Evolutionary conservation across 2,888 invertebrate species (phyloP), one percentile per base, ranked within the genome.

Genomic region (Tinea pellionella): DNA sequence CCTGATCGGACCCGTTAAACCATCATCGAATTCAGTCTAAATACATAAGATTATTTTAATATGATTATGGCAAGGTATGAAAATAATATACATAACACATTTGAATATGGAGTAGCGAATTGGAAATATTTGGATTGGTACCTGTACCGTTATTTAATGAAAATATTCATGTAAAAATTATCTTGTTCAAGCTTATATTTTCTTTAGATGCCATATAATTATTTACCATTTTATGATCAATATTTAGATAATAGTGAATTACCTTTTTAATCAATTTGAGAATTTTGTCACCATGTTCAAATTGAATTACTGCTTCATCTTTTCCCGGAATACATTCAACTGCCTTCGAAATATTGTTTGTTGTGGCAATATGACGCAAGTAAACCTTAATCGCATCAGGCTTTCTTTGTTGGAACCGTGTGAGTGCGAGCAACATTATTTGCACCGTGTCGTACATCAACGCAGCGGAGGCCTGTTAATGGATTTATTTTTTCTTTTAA

Each of bases 391-490:
- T 15, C 2, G 16, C n/a, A 66, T 96, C 95, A 1, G 93, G 93
- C 71, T 94, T 95, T 81, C 94, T 94, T 66, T 93, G 89, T 60
- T 95, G 77, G 66, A 96, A 89, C 71, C 94, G 93, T 71, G 93
- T 90, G 69, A 97, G 93, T n/a, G 96, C 94, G 72, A 96, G 96
- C 19, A 95, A 91, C 43, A 97, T 88, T 0, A 97, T 95, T 71
- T 94, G 93, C 8, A 96, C 94, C 0, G 96, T 95, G 73, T 98
- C 98, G 77, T 96, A 96, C 92, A 97, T 96, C 64, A 98, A 89
- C 0, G 97, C 98, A 0, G 96, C 95, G 80, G 96, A 94, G 3
- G 97, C 96, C 96, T 96, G 76, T 63, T 59, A 37, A 30, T 41
- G 41, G 29, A 8, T 19, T 19, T 29, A 56, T 7, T 3, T 7